Percentiles rank a stretch among this genome's conserved stretches.
Evolutionary conservation across 2,113 vertebrate genomes (phyloP).

Genomic region (Tupaia tana): DNA sequence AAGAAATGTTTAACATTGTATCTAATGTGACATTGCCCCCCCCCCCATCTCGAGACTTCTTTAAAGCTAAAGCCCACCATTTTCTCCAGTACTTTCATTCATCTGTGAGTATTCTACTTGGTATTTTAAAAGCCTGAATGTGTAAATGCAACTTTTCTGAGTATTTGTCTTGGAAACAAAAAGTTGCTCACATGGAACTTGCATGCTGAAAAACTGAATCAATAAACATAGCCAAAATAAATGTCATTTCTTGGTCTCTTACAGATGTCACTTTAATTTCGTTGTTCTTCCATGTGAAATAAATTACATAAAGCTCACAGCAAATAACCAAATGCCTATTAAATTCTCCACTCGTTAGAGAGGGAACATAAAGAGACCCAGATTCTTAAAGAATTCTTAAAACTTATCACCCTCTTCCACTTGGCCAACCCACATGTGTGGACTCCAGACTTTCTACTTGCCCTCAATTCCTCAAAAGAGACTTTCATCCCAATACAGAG

Average conservation of each 20-base stretch:
- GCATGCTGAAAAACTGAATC: background rate
- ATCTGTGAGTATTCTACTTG: background rate
- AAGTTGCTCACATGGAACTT: conserved; percentile 18
- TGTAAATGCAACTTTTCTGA: background rate
- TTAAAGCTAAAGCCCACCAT: background rate
- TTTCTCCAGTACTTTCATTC: background rate
- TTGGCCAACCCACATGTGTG: background rate
- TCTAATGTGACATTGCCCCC: background rate
- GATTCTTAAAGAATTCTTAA: background rate
- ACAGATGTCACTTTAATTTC: background rate
- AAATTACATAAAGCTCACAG: conserved; percentile 45
- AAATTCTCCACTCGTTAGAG: background rate
- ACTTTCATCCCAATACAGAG: background rate
- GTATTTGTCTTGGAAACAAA: conserved; percentile 50
- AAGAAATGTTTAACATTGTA: background rate
- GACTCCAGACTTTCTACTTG: background rate
- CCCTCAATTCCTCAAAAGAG: background rate
- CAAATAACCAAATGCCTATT: conserved; percentile 53
- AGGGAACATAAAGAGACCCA: background rate
- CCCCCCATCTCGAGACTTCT: background rate
- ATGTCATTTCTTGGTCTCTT: conserved; percentile 40
- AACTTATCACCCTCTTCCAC: background rate
- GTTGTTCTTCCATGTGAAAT: conserved; percentile 30
- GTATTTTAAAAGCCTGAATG: background rate
- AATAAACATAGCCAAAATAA: conserved; percentile 18